phyloP scores from a whole-genome alignment of 2,113 vertebrate species.

The Lutjanus erythropterus region DNA sequence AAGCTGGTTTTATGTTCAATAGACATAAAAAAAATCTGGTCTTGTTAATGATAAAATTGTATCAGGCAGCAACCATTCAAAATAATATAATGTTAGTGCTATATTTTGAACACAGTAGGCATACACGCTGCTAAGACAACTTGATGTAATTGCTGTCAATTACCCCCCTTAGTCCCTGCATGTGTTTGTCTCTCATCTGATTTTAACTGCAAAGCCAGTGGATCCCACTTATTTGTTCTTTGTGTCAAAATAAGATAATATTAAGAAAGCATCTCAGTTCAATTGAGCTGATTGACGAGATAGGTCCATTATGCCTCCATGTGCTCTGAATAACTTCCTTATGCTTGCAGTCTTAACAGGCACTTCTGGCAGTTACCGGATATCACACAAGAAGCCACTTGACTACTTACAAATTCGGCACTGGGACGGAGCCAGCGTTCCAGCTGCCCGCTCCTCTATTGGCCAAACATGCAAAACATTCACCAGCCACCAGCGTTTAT shows the following conservation, averaged over 20 bases:
- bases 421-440: constrained; percentile 2
- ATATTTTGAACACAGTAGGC: neutral
- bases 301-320: neutral
- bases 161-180: neutral
- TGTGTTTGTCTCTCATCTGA: neutral
- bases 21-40: neutral
- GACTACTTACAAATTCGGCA: constrained; percentile 16
- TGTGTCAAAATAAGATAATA: neutral
- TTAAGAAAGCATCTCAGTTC: neutral
- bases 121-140: neutral
- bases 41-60: neutral
- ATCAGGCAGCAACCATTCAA: neutral
- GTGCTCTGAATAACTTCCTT: constrained; percentile 18
- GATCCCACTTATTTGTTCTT: neutral
- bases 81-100: neutral
- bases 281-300: neutral
- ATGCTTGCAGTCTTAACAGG: neutral
- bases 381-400: constrained; percentile 26
- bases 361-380: constrained; percentile 12
- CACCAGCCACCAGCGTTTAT: neutral
- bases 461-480: neutral
- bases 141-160: neutral
- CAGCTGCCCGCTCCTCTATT: neutral
- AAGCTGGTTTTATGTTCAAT: neutral
- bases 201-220: neutral